These are phyloP conservation scores for Ameiurus melas DNA, from an alignment of 2,113 vertebrate genomes.

Conservation along the genomic window DNA sequence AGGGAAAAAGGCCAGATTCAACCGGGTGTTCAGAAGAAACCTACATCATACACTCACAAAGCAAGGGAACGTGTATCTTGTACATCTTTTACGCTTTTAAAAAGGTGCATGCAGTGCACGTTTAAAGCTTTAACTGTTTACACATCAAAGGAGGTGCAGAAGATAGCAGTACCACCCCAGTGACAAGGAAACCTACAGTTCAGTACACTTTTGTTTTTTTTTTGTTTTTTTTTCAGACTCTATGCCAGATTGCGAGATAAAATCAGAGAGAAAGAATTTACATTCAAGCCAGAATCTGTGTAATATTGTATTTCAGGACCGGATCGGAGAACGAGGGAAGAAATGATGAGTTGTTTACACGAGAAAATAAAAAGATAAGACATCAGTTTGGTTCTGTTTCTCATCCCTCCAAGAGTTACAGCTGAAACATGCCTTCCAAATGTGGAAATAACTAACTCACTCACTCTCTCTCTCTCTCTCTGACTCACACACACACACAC, in stretches of 20 bases:
- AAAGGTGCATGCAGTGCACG: not conserved
- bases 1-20: not conserved
- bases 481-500: not conserved
- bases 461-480: constrained; percentile 5
- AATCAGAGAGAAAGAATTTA: not conserved
- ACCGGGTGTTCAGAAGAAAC: not conserved
- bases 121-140: not conserved
- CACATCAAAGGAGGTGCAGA: not conserved
- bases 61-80: no score
- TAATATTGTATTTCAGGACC: not conserved
- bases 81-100: not conserved
- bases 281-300: not conserved
- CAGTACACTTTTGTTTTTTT: no score
- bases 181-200: not conserved
- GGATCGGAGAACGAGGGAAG: not conserved
- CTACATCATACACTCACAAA: not conserved
- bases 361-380: not conserved
- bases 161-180: not conserved
- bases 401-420: not conserved
- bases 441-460: constrained; percentile 4
- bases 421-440: not conserved
- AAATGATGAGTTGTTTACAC: not conserved
- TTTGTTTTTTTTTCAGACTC: not conserved
- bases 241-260: not conserved
- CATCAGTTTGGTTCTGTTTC: not conserved